phyloP scores from a whole-genome alignment of 2,113 vertebrate species.

The Glaucidium brasilianum region DNA sequence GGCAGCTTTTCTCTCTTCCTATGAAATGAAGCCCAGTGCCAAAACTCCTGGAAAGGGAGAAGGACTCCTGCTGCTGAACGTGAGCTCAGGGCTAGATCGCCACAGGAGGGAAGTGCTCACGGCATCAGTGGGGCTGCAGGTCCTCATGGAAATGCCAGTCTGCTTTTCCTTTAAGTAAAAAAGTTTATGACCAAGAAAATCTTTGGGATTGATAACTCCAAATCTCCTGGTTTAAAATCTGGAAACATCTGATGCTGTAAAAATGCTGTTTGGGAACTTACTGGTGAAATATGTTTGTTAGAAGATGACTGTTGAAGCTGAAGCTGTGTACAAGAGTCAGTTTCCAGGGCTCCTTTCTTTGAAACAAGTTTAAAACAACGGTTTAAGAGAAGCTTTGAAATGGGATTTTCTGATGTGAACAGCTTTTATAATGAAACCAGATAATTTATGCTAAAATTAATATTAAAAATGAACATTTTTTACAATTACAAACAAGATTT shows the following conservation, averaged over 20 bases:
- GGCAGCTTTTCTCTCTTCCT: background rate
- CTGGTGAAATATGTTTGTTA: background rate
- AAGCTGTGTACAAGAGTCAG: background rate
- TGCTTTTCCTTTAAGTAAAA: background rate
- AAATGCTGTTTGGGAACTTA: background rate
- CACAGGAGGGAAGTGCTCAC: fast-evolving
- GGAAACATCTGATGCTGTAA: background rate
- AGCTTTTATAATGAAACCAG: background rate
- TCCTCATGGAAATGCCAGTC: background rate
- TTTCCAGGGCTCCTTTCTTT: background rate
- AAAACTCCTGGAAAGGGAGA: background rate
- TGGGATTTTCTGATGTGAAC: background rate
- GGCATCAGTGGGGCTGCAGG: background rate
- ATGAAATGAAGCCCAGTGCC: background rate
- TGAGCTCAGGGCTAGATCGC: background rate
- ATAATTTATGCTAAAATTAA: background rate
- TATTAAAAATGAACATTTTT: background rate
- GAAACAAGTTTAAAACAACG: background rate
- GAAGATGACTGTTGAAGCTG: background rate
- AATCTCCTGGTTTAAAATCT: background rate
- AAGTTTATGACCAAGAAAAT: background rate
- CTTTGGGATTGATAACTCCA: background rate
- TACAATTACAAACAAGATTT: background rate
- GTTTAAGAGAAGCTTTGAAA: background rate
- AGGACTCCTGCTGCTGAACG: background rate